A percentile compares a stretch with the other conserved stretches of the same genome.
phyloP scores from a whole-genome alignment of 2,888 invertebrate genomes.

The Trimorus sp. region DNA sequence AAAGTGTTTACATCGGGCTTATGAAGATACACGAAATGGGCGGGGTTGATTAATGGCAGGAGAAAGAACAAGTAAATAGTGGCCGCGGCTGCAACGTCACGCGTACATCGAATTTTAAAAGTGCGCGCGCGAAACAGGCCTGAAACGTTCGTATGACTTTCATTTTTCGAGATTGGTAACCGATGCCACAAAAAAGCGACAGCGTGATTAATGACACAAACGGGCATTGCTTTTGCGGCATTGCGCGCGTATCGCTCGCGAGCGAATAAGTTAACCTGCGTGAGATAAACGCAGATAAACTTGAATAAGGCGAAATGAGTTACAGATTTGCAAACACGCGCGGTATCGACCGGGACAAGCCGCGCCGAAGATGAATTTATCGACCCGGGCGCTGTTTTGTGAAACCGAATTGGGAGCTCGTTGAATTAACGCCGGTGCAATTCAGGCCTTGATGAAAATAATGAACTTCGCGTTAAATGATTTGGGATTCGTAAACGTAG shows the following conservation, averaged over 20 bases:
- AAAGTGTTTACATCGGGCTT: constrained; percentile 57
- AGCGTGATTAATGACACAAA: constrained; percentile 60
- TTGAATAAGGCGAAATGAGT: constrained; percentile 32
- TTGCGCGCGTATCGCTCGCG: constrained; percentile 42
- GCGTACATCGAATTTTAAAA: constrained; percentile 59
- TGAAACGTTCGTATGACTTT: constrained; percentile 66
- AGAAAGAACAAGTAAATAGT: constrained; percentile 66
- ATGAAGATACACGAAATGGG: constrained; percentile 65
- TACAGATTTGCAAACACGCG: constrained; percentile 32
- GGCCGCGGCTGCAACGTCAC: constrained; percentile 64
- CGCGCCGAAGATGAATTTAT: no score
- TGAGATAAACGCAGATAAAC: constrained; percentile 51
- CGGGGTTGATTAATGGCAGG: constrained; percentile 66
- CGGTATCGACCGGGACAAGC: constrained; percentile 8
- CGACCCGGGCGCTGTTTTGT: no score
- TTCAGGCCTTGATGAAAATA: no score
- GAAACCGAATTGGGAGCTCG: no score
- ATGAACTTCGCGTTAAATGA: no score
- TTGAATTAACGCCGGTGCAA: no score
- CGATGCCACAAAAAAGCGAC: constrained; percentile 61
- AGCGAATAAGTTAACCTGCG: constrained; percentile 54
- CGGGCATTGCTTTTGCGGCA: constrained; percentile 53
- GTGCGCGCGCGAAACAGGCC: constrained; percentile 55
- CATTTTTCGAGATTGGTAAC: constrained; percentile 63
- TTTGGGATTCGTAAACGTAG: no score